Percentiles rank a stretch among this genome's conserved stretches.
phyloP scores from a whole-genome alignment of 2,113 vertebrate species.

The Natator depressus region DNA sequence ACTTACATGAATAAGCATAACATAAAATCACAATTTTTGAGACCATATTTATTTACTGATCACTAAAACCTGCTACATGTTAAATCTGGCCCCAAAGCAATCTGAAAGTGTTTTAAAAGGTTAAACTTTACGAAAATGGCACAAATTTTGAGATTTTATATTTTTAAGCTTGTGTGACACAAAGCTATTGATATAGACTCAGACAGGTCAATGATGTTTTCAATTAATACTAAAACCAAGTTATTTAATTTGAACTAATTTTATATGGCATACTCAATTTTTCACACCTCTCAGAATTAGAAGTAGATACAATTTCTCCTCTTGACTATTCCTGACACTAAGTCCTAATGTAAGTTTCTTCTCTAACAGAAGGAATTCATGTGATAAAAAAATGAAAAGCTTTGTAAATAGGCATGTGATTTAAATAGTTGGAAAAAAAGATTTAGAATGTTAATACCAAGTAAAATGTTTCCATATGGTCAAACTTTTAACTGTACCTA shows the following conservation, averaged over 20 bases:
- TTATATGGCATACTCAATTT: neutral
- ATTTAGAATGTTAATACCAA: constrained; percentile 10
- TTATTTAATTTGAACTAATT: neutral
- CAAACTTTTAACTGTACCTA: constrained; percentile 37
- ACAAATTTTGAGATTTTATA: neutral
- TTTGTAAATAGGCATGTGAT: neutral
- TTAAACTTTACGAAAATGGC: neutral
- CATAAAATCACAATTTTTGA: neutral
- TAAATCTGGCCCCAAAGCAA: neutral
- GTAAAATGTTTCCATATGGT: neutral
- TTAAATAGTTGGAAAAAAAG: neutral
- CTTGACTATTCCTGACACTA: neutral
- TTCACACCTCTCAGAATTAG: neutral
- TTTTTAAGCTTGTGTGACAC: neutral
- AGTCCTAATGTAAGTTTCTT: constrained; percentile 4
- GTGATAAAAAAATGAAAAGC: neutral
- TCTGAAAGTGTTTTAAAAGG: neutral
- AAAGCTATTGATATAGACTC: neutral
- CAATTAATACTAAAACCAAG: neutral
- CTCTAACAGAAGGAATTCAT: constrained; percentile 1
- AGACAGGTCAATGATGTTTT: neutral
- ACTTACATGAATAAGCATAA: neutral
- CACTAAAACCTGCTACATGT: neutral
- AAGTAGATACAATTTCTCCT: neutral
- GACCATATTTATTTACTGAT: neutral